Percentiles rank a stretch among this genome's conserved stretches.
These are phyloP conservation scores for Atta cephalotes DNA, from an alignment of 1,140 invertebrate species.

Conservation along the genomic window DNA sequence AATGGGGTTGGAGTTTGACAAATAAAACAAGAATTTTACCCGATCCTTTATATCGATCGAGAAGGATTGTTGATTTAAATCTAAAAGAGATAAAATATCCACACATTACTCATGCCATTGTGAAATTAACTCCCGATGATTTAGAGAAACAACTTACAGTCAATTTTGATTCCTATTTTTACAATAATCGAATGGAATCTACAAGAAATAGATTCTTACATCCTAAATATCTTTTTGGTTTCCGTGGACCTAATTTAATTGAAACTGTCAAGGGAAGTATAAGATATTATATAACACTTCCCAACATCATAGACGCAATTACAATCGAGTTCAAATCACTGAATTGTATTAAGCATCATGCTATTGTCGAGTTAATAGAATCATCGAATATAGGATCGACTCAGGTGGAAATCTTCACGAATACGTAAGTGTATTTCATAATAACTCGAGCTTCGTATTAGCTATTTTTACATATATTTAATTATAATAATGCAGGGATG, in stretches of 20 bases:
- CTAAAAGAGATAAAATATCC: constrained; percentile 88
- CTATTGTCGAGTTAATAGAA: constrained; percentile 88
- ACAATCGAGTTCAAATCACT: constrained; percentile 76
- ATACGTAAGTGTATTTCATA: constrained; percentile 79
- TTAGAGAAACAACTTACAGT: constrained; percentile 76
- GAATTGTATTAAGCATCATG: constrained; percentile 85
- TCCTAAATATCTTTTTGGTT: constrained; percentile 58
- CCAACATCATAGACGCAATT: constrained; percentile 73
- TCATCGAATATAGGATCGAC: constrained; percentile 89
- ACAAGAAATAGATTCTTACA: constrained; percentile 54
- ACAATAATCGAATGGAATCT: constrained; percentile 66
- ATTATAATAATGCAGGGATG: constrained; percentile 80
- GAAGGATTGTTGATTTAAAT: constrained; percentile 88
- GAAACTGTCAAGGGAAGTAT: constrained; percentile 71
- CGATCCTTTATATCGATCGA: constrained; percentile 84
- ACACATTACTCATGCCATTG: constrained; percentile 90
- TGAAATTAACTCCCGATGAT: constrained; percentile 87
- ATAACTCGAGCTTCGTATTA: neutral
- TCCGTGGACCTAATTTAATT: constrained; percentile 45
- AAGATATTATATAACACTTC: constrained; percentile 78
- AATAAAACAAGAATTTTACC: constrained; percentile 88
- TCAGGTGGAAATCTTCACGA: constrained; percentile 88
- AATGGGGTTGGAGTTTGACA: constrained; percentile 89
- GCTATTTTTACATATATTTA: neutral
- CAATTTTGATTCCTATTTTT: constrained; percentile 79